phyloP scores from a whole-genome alignment of 2,797 vertebrate genomes.

The Schizothorax lantsangensis region DNA sequence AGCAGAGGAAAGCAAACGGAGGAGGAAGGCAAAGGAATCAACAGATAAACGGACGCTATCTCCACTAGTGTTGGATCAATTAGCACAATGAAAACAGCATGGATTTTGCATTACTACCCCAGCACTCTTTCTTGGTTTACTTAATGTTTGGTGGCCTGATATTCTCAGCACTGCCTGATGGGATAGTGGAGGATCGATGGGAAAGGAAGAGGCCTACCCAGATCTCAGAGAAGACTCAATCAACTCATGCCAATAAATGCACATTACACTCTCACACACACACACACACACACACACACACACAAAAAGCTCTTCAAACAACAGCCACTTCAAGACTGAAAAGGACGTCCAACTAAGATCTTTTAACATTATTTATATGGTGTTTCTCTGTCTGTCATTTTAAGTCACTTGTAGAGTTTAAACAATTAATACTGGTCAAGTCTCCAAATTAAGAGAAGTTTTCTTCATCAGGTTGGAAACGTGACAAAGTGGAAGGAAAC shows the following conservation, averaged over 20 bases:
- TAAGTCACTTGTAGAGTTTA: not conserved
- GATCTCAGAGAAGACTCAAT: slow-evolving; percentile 60
- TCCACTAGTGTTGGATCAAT: slow-evolving; percentile 69
- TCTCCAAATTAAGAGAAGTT: not conserved
- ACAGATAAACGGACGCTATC: slow-evolving; percentile 63
- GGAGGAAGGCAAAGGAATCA: slow-evolving; percentile 52
- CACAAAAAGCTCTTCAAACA: slow-evolving; percentile 15
- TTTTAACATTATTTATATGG: not conserved
- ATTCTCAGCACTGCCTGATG: slow-evolving; percentile 61
- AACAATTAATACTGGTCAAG: not conserved
- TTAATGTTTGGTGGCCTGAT: slow-evolving; percentile 66
- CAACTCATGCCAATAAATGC: slow-evolving; percentile 57
- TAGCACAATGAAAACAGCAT: slow-evolving; percentile 71
- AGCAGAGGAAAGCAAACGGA: slow-evolving; percentile 42
- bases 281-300: slow-evolving; percentile 28
- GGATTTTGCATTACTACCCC: slow-evolving; percentile 67
- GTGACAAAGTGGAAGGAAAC: not conserved
- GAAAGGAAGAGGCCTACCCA: slow-evolving; percentile 40
- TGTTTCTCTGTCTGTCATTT: not conserved
- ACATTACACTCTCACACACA: slow-evolving; percentile 17
- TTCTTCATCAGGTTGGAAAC: not conserved
- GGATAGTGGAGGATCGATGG: slow-evolving; percentile 54
- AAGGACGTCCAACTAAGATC: not conserved
- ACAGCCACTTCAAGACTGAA: slow-evolving; percentile 14
- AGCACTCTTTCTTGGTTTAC: slow-evolving; percentile 68